Evolutionary conservation across 2,888 invertebrate genomes (phyloP).

Genomic region (Eilema sororculum): DNA sequence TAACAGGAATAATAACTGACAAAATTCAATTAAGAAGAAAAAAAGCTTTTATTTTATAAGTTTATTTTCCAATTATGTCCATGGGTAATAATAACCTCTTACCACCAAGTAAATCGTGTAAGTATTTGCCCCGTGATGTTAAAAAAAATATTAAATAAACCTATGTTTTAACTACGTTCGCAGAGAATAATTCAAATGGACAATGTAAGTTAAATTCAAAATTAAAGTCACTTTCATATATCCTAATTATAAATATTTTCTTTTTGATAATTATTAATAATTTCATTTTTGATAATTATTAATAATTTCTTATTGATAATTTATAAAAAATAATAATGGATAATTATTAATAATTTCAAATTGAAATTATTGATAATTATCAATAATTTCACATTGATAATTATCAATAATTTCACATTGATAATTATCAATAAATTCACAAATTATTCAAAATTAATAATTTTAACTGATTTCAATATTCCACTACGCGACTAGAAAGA

Average conservation of each 20-base stretch:
- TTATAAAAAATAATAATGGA: neutral
- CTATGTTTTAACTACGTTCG: neutral
- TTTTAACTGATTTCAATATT: neutral
- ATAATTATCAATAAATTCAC: neutral
- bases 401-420: neutral
- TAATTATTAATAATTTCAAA: neutral
- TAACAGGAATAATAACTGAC: neutral
- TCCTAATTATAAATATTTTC: no score
- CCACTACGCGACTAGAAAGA: conserved; percentile 20
- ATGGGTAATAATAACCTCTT: neutral
- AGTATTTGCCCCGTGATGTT: no score
- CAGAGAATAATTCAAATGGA: neutral
- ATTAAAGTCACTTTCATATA: neutral
- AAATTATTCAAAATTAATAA: no score
- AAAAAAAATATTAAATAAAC: neutral
- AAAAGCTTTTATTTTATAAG: neutral
- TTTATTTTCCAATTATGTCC: no score
- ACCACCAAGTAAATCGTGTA: neutral
- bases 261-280: no score
- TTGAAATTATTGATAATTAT: neutral
- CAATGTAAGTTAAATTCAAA: neutral
- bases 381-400: neutral
- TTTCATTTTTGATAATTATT: no score
- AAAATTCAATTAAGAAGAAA: neutral
- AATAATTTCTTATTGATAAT: no score